phyloP scores from a whole-genome alignment of 2,888 invertebrate species.

The Latrodectus hesperus region DNA sequence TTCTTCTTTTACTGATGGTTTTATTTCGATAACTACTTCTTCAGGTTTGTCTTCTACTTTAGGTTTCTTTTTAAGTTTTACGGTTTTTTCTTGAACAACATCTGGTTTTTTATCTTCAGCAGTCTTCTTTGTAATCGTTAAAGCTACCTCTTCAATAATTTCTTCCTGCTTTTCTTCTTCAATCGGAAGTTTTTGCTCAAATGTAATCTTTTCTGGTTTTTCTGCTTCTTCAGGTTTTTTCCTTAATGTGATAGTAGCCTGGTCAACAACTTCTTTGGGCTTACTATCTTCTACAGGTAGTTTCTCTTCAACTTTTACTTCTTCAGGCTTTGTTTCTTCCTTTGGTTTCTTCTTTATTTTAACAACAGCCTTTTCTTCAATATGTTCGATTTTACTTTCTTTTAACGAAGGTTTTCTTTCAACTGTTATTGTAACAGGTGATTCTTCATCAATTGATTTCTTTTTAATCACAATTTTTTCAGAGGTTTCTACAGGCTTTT shows the following conservation, averaged over 20 bases:
- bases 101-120: conserved; percentile 74
- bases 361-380: conserved; percentile 30
- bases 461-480: conserved; percentile 18
- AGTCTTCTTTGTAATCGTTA: conserved; percentile 78
- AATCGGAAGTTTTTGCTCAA: conserved; percentile 1
- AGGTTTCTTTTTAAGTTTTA: conserved; percentile 78
- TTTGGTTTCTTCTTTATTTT: conserved; percentile 58
- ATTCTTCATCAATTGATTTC: conserved; percentile 25
- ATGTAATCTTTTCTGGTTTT: not conserved
- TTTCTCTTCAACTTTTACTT: not conserved
- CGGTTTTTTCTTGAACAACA: conserved; percentile 74
- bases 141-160: conserved; percentile 1
- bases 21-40: conserved; percentile 24
- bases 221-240: conserved; percentile 9
- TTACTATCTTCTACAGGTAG: conserved; percentile 6
- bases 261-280: conserved; percentile 13
- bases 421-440: conserved; percentile 15
- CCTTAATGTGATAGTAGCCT: conserved; percentile 16
- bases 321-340: conserved; percentile 30
- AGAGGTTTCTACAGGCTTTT: conserved; percentile 30
- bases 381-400: conserved; percentile 23
- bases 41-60: conserved; percentile 74
- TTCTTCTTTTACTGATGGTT: conserved; percentile 20
- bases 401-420: conserved; percentile 17
- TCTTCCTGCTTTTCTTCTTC: conserved; percentile 9